Evolutionary conservation across 2,888 invertebrate species (phyloP), one percentile per base, ranked within the genome.

Genomic region (Deilephila porcellus): DNA sequence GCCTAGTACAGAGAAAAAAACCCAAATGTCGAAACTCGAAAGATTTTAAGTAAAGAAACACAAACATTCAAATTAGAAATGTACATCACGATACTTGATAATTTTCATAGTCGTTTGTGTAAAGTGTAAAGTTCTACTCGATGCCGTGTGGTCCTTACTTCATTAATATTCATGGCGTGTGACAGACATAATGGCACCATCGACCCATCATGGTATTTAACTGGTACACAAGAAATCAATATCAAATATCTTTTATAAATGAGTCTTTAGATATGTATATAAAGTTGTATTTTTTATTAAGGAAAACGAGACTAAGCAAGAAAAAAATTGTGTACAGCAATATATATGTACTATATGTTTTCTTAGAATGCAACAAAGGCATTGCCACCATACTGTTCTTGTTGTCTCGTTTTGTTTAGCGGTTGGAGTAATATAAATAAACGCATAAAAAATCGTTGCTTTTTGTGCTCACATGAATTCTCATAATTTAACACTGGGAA

Each of bases 131-230:
- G 3, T 56, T 6, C n/a, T 56, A 6, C 5, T 56, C 1, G n/a
- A 11, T 14, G 14, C 17, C 56, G n/a, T 56, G 56, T 19, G 56
- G 56, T 19, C 4, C 6, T n/a, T 3, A 5, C n/a, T 7, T 56
- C 56, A 56, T 56, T 19, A 56, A 56, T 56, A 56, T 56, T 56
- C 56, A 56, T 56, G n/a, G 56, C n/a, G 19, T 56, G n/a, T 56
- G 19, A 56, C 56, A 56, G 56, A 56, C 17, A 56, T 56, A n/a
- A 56, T 56, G 56, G 56, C 56, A 56, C 56, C 56, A 56, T 19
- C 56, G 56, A 56, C 56, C 56, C 17, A n/a, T n/a, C 56, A n/a
- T 56, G 56, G n/a, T n/a, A n/a, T 56, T 53, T 56, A 56, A 56
- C n/a, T 19, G n/a, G 56, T 56, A 56, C n/a, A 6, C n/a, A 3